Conservation (phyloP, 2,797 vertebrate species). For the Phrynocephalus forsythii region DNA sequence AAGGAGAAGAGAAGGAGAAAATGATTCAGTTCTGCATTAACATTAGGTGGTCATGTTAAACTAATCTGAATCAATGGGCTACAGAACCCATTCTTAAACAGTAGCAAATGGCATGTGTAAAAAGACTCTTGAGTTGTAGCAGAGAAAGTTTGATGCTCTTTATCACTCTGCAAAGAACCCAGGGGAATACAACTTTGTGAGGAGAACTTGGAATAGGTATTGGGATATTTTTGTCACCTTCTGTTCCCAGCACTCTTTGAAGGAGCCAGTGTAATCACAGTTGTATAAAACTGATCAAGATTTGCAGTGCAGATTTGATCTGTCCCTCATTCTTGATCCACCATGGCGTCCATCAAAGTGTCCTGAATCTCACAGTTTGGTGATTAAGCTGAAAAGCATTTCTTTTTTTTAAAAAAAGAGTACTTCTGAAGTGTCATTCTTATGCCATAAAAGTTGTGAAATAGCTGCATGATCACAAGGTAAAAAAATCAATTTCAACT, state of each 20-base stretch:
- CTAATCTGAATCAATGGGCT: no score
- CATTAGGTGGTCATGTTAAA: no score
- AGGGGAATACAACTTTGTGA: not conserved
- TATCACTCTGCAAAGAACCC: not conserved
- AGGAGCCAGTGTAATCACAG: not conserved
- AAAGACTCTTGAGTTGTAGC: not conserved
- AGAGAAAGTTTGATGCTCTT: not conserved
- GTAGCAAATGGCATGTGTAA: no score
- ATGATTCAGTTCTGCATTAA: no score
- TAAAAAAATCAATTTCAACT: not conserved
- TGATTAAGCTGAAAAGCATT: not conserved
- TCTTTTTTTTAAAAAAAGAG: not conserved
- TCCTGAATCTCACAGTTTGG: not conserved
- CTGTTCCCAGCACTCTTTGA: not conserved
- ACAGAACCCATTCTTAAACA: no score
- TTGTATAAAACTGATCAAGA: not conserved
- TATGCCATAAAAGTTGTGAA: not conserved
- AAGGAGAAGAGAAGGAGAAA: no score
- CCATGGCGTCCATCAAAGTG: not conserved
- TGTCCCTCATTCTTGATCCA: not conserved
- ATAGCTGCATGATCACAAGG: not conserved
- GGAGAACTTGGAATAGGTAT: not conserved
- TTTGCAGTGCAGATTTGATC: not conserved
- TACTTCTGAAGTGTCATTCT: not conserved
- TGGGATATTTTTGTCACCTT: not conserved